Conservation (phyloP, 2,113 vertebrate species). For the Pteropus alecto region DNA sequence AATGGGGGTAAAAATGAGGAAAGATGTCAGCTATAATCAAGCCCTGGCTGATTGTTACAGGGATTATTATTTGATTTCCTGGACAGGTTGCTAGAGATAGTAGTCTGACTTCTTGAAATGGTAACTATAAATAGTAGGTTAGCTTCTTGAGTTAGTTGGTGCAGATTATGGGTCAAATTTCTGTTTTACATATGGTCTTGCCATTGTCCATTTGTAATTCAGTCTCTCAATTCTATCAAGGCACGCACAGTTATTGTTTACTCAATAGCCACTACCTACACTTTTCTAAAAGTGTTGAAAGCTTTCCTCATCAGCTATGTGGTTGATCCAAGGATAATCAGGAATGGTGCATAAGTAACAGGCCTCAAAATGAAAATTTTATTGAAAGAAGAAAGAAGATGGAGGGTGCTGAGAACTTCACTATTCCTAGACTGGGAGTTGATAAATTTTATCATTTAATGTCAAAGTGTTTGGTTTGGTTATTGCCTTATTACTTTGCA, state of each 20-base stretch:
- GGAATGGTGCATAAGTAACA: not conserved
- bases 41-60: not conserved
- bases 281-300: not conserved
- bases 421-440: not conserved
- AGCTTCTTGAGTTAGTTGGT: not conserved
- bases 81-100: not conserved
- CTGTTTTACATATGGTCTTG: not conserved
- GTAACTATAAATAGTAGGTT: not conserved
- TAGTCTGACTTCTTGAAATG: not conserved
- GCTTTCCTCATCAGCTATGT: not conserved
- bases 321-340: not conserved
- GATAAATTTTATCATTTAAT: not conserved
- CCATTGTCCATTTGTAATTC: not conserved
- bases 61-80: not conserved
- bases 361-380: not conserved
- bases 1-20: not conserved
- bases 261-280: not conserved
- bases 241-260: not conserved
- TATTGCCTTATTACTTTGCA: not conserved
- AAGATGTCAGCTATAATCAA: not conserved
- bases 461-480: not conserved
- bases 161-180: not conserved
- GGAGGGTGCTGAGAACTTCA: not conserved
- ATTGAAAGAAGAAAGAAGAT: not conserved
- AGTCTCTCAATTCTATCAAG: not conserved